phyloP scores from a whole-genome alignment of 2,797 vertebrate genomes.

The Epinephelus awoara region DNA sequence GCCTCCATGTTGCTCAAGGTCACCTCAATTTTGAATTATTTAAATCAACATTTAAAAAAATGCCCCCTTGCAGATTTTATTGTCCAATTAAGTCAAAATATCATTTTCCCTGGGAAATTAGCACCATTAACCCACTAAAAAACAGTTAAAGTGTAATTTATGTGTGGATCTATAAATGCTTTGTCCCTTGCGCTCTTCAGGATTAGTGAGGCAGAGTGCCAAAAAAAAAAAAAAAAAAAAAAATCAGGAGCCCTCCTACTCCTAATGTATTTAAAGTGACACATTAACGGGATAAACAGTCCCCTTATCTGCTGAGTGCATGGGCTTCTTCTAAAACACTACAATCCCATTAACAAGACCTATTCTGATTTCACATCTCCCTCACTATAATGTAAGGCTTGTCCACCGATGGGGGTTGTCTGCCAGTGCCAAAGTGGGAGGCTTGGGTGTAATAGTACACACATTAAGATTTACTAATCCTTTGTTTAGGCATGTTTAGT shows the following conservation, averaged over 20 bases:
- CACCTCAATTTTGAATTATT: slow-evolving; percentile 49
- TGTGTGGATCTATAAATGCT: slow-evolving; percentile 76
- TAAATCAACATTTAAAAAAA: slow-evolving; percentile 31
- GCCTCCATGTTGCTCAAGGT: slow-evolving; percentile 64
- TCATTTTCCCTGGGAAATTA: slow-evolving; percentile 56
- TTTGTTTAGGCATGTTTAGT: slow-evolving; percentile 59
- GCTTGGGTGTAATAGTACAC: slow-evolving; percentile 62
- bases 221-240: slow-evolving; percentile 51
- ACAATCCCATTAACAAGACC: slow-evolving; percentile 87
- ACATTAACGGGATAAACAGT: slow-evolving; percentile 90
- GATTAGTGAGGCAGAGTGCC: slow-evolving; percentile 86
- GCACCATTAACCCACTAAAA: slow-evolving; percentile 58
- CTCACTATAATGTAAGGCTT: slow-evolving; percentile 56
- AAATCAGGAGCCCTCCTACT: slow-evolving; percentile 67
- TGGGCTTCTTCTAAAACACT: slow-evolving; percentile 79
- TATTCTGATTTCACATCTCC: slow-evolving; percentile 79
- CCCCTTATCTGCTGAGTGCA: slow-evolving; percentile 85
- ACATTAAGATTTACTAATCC: slow-evolving; percentile 78
- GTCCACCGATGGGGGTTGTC: slow-evolving; percentile 46
- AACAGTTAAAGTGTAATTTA: slow-evolving; percentile 68
- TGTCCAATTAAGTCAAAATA: slow-evolving; percentile 57
- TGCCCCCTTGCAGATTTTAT: slow-evolving; percentile 24
- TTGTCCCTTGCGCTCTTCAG: slow-evolving; percentile 74
- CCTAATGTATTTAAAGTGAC: slow-evolving; percentile 90
- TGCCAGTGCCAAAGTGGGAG: slow-evolving; percentile 64